phyloP scores from a whole-genome alignment of 1,140 invertebrate genomes.

The Yoshiicerus persimilis region DNA sequence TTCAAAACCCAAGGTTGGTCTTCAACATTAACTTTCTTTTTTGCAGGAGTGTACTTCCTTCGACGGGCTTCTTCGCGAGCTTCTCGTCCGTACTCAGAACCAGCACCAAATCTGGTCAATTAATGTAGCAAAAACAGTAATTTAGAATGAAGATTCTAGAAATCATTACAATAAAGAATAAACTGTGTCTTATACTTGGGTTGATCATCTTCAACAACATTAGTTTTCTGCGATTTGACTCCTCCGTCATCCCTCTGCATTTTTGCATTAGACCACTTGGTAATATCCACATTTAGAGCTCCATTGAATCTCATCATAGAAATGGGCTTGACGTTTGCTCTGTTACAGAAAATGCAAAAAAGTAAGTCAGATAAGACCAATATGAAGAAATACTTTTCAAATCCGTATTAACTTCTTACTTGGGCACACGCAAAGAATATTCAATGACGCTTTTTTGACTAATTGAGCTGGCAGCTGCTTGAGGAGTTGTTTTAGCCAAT shows the following conservation, averaged over 20 bases:
- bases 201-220: constrained; percentile 78
- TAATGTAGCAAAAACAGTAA: neutral
- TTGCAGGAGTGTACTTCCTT: constrained; percentile 88
- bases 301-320: constrained; percentile 92
- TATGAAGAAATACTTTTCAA: neutral
- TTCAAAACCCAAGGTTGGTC: constrained; percentile 95
- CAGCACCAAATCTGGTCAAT: constrained; percentile 59
- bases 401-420: neutral
- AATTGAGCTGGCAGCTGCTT: neutral
- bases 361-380: neutral
- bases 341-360: constrained; percentile 47
- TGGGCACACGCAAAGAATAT: neutral
- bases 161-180: neutral
- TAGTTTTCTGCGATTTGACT: constrained; percentile 70
- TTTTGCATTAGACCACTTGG: constrained; percentile 84
- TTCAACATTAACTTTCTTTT: constrained; percentile 84
- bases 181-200: constrained; percentile 66
- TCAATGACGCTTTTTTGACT: neutral
- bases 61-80: constrained; percentile 88
- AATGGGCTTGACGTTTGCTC: constrained; percentile 73
- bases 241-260: constrained; percentile 91
- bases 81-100: constrained; percentile 72
- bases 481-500: neutral
- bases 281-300: constrained; percentile 83
- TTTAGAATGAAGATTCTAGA: too few relatives aligned